A percentile compares a stretch with the other conserved stretches of the same genome.
Evolutionary conservation across 1,140 invertebrate species (phyloP).

Genomic region (Melanaphis sacchari): DNA sequence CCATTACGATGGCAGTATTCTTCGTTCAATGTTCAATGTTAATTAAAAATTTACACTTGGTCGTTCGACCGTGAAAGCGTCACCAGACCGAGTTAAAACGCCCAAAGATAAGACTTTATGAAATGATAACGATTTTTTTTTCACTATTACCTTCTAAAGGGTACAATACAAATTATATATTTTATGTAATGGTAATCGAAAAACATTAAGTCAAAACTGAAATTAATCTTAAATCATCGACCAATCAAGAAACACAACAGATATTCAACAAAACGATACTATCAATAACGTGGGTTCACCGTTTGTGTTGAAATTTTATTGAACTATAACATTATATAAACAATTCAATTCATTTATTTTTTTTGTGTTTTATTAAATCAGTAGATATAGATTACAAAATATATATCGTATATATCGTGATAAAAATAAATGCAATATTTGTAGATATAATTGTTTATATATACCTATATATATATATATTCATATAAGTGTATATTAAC

Average conservation of each 20-base stretch:
- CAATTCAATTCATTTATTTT: not conserved
- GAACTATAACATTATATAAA: not conserved
- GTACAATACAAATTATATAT: not conserved
- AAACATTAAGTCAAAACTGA: not conserved
- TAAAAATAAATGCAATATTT: too few species aligned
- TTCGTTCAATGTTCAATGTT: not conserved
- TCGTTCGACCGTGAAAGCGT: not conserved
- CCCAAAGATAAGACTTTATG: not conserved
- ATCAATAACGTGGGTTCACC: too few species aligned
- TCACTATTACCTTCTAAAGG: not conserved
- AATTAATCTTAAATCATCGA: not conserved
- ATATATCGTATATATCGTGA: too few species aligned
- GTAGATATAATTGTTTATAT: not conserved
- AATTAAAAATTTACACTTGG: not conserved
- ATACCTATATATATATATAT: too few species aligned
- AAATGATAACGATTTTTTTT: not conserved
- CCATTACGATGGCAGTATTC: not conserved
- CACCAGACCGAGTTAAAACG: not conserved
- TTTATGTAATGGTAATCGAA: not conserved
- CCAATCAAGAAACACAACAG: not conserved
- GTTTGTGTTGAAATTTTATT: not conserved
- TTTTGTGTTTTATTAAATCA: not conserved
- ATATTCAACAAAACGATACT: not conserved
- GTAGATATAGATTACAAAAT: too few species aligned
- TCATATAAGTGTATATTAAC: too few species aligned